A percentile compares a stretch with the other conserved stretches of the same genome.
Conservation (phyloP, 2,888 invertebrate species). For the Heterodera filipjevi region DNA sequence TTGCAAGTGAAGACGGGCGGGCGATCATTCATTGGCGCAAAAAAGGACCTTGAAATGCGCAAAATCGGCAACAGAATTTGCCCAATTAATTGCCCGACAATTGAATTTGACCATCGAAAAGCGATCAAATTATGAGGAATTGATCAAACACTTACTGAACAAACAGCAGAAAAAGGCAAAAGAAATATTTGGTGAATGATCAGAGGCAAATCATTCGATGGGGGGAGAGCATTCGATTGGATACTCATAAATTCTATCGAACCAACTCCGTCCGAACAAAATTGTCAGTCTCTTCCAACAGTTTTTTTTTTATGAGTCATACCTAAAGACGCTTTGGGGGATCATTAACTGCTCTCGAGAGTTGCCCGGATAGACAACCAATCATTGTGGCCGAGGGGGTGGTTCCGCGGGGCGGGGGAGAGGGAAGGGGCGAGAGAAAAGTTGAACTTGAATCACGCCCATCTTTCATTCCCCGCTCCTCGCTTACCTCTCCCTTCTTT, state of each 20-base stretch:
- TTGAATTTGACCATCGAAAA: background rate
- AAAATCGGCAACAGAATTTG: background rate
- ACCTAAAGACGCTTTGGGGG: background rate
- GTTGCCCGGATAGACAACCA: background rate
- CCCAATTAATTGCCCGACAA: background rate
- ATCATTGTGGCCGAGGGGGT: background rate
- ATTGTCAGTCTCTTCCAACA: too few species aligned
- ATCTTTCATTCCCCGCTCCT: too few species aligned
- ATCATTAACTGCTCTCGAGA: background rate
- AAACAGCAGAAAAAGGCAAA: background rate
- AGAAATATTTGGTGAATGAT: background rate
- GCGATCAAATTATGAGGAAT: background rate
- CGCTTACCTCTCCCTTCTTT: background rate
- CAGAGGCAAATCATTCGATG: background rate
- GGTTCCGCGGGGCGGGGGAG: background rate
- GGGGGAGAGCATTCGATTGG: too few species aligned
- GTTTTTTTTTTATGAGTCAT: background rate
- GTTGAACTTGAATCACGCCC: too few species aligned
- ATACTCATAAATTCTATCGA: background rate
- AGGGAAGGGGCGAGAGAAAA: background rate
- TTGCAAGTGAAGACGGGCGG: background rate
- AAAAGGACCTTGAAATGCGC: constrained; percentile 1
- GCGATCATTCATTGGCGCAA: background rate
- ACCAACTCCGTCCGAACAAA: background rate
- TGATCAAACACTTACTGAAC: background rate